A percentile compares a stretch with the other conserved stretches of the same genome.
Conservation (phyloP, 2,888 invertebrate genomes). For the Hydroisotoma schaefferi region DNA sequence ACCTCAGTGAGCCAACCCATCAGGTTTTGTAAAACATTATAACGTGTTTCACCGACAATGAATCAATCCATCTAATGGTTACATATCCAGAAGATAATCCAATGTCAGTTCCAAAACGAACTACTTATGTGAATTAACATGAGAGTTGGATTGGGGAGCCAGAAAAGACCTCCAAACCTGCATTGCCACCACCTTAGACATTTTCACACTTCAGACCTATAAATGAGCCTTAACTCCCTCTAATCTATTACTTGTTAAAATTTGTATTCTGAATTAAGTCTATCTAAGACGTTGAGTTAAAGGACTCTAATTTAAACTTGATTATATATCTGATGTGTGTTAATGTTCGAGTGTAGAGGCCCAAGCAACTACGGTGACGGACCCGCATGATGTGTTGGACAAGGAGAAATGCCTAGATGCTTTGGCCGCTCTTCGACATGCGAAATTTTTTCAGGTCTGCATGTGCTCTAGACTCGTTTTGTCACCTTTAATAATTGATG, state of each 20-base stretch:
- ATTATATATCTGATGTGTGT: constrained; percentile 46
- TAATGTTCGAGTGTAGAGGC: constrained; percentile 49
- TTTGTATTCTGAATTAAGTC: neutral
- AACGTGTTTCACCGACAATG: constrained; percentile 4
- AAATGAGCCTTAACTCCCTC: neutral
- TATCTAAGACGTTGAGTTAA: constrained; percentile 25
- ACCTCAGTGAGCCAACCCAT: constrained; percentile 30
- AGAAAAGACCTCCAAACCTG: constrained; percentile 29
- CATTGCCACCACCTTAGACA: constrained; percentile 48
- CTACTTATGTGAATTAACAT: neutral
- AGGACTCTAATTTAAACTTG: constrained; percentile 20
- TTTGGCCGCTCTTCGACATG: constrained; percentile 99
- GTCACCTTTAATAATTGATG: neutral
- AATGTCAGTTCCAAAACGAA: neutral
- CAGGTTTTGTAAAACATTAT: neutral
- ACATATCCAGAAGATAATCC: too few species aligned
- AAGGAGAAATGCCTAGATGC: constrained; percentile 99
- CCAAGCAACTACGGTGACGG: constrained; percentile 55
- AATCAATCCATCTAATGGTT: constrained; percentile 13
- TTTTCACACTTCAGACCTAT: constrained; percentile 44
- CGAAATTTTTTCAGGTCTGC: constrained; percentile 99
- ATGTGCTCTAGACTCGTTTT: constrained; percentile 49
- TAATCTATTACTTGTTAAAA: neutral
- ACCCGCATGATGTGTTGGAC: constrained; percentile 88
- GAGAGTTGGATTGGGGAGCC: neutral